Percentiles rank a stretch among this genome's conserved stretches.
phyloP scores from a whole-genome alignment of 1,140 invertebrate species.

The Spodoptera frugiperda region DNA sequence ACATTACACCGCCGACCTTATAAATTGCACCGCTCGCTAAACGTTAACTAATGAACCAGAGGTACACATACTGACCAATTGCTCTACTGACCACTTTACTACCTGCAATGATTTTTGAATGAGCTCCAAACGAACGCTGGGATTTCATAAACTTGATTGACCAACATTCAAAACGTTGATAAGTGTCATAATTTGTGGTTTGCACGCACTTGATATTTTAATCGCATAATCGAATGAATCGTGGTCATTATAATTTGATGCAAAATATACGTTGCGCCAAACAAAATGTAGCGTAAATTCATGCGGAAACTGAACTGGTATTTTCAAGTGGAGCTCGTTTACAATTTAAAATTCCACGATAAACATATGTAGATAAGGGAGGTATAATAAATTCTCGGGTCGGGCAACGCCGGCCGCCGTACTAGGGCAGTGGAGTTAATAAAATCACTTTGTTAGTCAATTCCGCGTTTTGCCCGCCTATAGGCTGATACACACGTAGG shows the following conservation, averaged over 20 bases:
- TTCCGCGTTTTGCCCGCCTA: slow-evolving; percentile 52
- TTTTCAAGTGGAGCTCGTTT: slow-evolving; percentile 70
- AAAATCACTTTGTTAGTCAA: slow-evolving; percentile 70
- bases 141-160: slow-evolving; percentile 12
- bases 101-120: slow-evolving; percentile 30
- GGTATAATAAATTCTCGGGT: slow-evolving; percentile 72
- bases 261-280: slow-evolving; percentile 48
- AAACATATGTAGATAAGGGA: slow-evolving; percentile 78
- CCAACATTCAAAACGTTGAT: slow-evolving; percentile 19
- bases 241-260: slow-evolving; percentile 36
- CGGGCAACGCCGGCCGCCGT: slow-evolving; percentile 51
- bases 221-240: slow-evolving; percentile 34
- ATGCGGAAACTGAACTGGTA: slow-evolving; percentile 54
- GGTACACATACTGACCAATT: slow-evolving; percentile 30
- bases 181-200: slow-evolving; percentile 24
- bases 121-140: slow-evolving; percentile 16
- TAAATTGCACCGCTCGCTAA: slow-evolving; percentile 50
- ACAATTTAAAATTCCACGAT: slow-evolving; percentile 80
- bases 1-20: slow-evolving; percentile 51
- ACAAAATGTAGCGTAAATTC: slow-evolving; percentile 55
- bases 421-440: slow-evolving; percentile 60
- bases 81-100: slow-evolving; percentile 14
- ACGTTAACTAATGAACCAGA: slow-evolving; percentile 34
- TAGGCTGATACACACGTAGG: slow-evolving; percentile 30
- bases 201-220: slow-evolving; percentile 18